Conservation (phyloP, 2,113 vertebrate genomes). For the Erythrolamprus reginae region DNA sequence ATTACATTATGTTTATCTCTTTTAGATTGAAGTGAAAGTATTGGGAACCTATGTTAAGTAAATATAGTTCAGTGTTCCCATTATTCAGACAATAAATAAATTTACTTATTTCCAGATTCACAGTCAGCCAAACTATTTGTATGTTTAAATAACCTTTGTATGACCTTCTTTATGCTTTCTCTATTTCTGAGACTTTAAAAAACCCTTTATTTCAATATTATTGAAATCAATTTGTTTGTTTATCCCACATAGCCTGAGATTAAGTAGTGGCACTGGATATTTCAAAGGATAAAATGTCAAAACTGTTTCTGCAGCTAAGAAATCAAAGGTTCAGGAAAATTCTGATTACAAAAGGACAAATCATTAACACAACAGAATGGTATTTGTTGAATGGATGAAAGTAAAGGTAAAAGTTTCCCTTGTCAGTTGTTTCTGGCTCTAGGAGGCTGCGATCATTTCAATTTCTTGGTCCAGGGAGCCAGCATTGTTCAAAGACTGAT, state of each 20-base stretch:
- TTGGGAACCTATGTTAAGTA: not conserved
- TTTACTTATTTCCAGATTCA: not conserved
- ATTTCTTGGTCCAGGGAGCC: not conserved
- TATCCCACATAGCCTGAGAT: slow-evolving; percentile 13
- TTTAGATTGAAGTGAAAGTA: not conserved
- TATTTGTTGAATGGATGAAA: not conserved
- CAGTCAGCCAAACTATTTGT: not conserved
- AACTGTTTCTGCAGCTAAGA: slow-evolving; percentile 20
- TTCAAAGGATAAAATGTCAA: not conserved
- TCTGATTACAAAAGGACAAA: not conserved
- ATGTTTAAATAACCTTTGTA: not conserved
- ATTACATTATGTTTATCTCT: not conserved
- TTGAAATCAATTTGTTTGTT: not conserved
- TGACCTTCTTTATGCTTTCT: not conserved
- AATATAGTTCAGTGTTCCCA: not conserved
- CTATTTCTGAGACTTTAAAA: not conserved
- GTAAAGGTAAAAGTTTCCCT: not conserved
- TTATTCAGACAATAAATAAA: not conserved
- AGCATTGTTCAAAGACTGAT: not conserved
- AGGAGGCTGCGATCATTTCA: not conserved
- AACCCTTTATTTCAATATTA: slow-evolving; percentile 23
- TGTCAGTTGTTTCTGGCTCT: not conserved
- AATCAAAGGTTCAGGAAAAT: slow-evolving; percentile 1
- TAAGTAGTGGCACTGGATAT: slow-evolving; percentile 5
- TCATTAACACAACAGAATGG: not conserved